Conservation (phyloP, 2,888 invertebrate genomes). For the Ptychoptera contaminata region DNA sequence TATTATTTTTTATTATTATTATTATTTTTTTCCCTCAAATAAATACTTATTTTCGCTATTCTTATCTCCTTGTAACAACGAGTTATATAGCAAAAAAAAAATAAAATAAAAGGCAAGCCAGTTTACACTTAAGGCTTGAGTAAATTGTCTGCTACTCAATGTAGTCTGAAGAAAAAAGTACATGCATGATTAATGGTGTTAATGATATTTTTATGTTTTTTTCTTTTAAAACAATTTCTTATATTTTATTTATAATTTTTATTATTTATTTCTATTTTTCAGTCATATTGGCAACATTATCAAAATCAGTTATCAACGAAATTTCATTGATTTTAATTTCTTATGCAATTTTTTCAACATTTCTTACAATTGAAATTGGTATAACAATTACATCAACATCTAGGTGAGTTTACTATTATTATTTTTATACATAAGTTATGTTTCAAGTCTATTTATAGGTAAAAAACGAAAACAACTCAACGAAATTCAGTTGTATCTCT, state of each 20-base stretch:
- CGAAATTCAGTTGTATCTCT: too few species aligned
- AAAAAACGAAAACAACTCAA: too few species aligned
- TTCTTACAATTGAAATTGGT: constrained; percentile 53
- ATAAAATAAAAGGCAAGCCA: too few species aligned
- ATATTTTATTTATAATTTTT: background rate
- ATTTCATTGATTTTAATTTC: constrained; percentile 72
- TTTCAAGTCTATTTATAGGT: too few species aligned
- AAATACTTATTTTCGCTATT: background rate
- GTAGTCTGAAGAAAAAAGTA: too few species aligned
- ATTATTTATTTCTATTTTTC: constrained; percentile 9
- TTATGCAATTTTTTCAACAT: constrained; percentile 64
- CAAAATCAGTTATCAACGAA: constrained; percentile 76
- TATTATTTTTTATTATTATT: background rate
- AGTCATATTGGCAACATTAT: constrained; percentile 56
- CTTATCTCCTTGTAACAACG: too few species aligned
- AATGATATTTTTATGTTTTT: background rate
- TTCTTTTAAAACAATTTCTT: too few species aligned
- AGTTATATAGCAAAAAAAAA: too few species aligned
- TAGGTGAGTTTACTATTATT: constrained; percentile 18
- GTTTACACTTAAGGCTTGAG: too few species aligned
- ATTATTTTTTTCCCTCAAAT: background rate
- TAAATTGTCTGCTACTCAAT: too few species aligned
- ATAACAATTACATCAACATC: constrained; percentile 35
- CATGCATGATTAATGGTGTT: too few species aligned
- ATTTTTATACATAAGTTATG: too few species aligned